Base-by-base conservation (phyloP, 2,797 vertebrate species). In the Anguilla marmorata region DNA sequence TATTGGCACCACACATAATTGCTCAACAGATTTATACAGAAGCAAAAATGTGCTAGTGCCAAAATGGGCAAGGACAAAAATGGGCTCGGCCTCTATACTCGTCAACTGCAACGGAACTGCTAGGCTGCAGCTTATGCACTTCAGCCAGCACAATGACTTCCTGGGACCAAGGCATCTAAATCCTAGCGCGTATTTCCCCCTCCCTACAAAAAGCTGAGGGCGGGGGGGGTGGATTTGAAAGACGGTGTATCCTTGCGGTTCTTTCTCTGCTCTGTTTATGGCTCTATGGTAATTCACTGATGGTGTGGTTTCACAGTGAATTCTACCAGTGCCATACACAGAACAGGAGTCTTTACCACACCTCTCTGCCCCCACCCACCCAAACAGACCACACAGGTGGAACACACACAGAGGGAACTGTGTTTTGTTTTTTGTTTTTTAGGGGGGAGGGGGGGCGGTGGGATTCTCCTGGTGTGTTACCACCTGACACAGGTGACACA, bases 31-130 rank as follows among this genome's bases (percentile, higher is more conserved):
- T 96, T 97, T 95, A 95, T 95, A 98, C 94, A 97, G 96, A 98
- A 99, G 98, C 98, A 99, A 99, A 99, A 99, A 99, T 99, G 98
- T 99, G 98, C 98, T 99, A 99, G 98, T 99, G 98, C 98, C 98
- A 99, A 99, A 99, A 97, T 94, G 95, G 98, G 98, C 97, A 95
- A 95, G 96, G 97, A 95, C 96, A 95, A 76, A 85, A 91, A 89
- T 7, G 87, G 72, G 80, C 12, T 86, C 74, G 69, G n/a, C 56
- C 24, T 91, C 89, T 37, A 2, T 2, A 0, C 37, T 37, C 37
- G 37, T 37, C 86, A 48, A 83, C 87, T 2, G 86, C 85, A 90
- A 91, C 90, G 48, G 0, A 69, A n/a, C 9, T 0, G 24, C 19
- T 69, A 69, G 86, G 7, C 19, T n/a, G 16, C 41, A 4, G 50